A percentile compares a stretch with the other conserved stretches of the same genome.
Conservation (phyloP, 1,140 invertebrate species). For the Sycobia sp. region DNA sequence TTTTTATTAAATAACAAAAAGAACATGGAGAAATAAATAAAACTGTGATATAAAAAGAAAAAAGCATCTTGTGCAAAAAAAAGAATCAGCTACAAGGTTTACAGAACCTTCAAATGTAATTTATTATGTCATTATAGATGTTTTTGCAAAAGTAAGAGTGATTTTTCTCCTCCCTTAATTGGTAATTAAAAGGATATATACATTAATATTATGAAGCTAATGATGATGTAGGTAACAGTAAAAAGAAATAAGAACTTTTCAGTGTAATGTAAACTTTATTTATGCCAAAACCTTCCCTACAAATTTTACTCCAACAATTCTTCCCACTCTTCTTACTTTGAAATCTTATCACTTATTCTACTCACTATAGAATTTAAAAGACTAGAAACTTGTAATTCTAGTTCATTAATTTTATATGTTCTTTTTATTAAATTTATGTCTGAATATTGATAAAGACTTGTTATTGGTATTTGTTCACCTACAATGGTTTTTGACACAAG, state of each 20-base stretch:
- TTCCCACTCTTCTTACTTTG: constrained; percentile 1
- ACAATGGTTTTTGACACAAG: constrained; percentile 57
- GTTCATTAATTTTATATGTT: constrained; percentile 65
- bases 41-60: constrained; percentile 34
- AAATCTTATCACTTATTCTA: constrained; percentile 67
- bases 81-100: constrained; percentile 22
- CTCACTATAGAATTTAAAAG: constrained; percentile 67
- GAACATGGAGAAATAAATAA: constrained; percentile 29
- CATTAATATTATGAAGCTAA: constrained; percentile 27
- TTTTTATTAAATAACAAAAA: constrained; percentile 35
- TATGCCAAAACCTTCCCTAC: constrained; percentile 21
- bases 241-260: constrained; percentile 36
- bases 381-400: constrained; percentile 53
- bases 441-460: constrained; percentile 54
- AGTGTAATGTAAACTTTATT: constrained; percentile 30
- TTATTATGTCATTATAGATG: constrained; percentile 28
- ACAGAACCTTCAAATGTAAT: constrained; percentile 32
- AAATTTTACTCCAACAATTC: constrained; percentile 34
- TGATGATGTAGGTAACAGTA: constrained; percentile 32
- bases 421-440: constrained; percentile 62
- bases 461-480: constrained; percentile 60
- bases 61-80: constrained; percentile 26
- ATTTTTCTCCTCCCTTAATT: constrained; percentile 36
- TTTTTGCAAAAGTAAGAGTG: constrained; percentile 31
- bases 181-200: constrained; percentile 28